Evolutionary conservation across 2,888 invertebrate species (phyloP), one percentile per base, ranked within the genome.

Genomic region (Balanococcus diminutus): DNA sequence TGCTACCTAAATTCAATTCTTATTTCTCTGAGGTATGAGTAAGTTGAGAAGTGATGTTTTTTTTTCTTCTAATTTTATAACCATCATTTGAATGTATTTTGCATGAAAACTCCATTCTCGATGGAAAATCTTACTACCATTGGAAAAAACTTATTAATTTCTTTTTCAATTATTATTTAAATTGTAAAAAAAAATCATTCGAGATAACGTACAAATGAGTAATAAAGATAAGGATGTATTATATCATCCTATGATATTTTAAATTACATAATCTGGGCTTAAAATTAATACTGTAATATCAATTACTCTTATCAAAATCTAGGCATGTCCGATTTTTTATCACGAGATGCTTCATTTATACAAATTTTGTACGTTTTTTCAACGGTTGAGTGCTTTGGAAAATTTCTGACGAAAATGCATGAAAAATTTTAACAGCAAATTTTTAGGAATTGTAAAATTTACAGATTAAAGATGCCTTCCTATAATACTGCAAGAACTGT

Each of bases 401-500:
- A 19, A 32, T 22, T 14, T 1, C 36, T 32, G 32, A 36, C n/a
- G 36, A 79, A 79, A 79, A 6, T 36, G 36, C 36, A 36, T 19
- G 32, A 9, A 19, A 28, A 79, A 32, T 32, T 79, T 36, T 32
- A 19, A n/a, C n/a, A 19, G 36, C 19, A 16, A 32, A 79, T 36
- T 79, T 36, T 36, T 9, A 75, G 75, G 75, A 79, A 79, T 75
- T 79, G 36, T 79, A 31, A 79, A 79, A 79, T 79, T 79, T 79
- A 79, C 75, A 79, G 75, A 79, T 79, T 79, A 19, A 79, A 19
- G 22, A 79, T 36, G 28, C 36, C 36, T 79, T 36, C 75, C 32
- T 28, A 32, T 28, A 36, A 36, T 25, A n/a, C n/a, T n/a, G 75
- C 32, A 11, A 79, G 75, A 79, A 67, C 19, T 36, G 19, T n/a